Evolutionary conservation across 2,113 vertebrate genomes (phyloP).

Genomic region (Planiliza haematocheilus): DNA sequence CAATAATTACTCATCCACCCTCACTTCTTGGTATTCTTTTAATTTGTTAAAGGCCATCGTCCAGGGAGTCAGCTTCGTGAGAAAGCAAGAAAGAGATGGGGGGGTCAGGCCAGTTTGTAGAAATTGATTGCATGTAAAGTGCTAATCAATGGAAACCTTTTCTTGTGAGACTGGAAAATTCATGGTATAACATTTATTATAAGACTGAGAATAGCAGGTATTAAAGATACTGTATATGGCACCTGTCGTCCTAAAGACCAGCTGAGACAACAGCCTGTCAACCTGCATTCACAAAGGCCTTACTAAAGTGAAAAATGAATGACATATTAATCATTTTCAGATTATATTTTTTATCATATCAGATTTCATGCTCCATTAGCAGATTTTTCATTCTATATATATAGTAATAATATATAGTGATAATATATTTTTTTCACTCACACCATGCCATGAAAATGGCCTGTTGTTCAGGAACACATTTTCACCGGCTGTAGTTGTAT

Average conservation of each 20-base stretch:
- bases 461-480: slow-evolving; percentile 48
- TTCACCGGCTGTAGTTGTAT: slow-evolving; percentile 58
- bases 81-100: slow-evolving; percentile 40
- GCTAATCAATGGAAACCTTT: slow-evolving; percentile 93
- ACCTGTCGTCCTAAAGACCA: slow-evolving; percentile 51
- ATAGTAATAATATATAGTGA: slow-evolving; percentile 17
- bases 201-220: slow-evolving; percentile 54
- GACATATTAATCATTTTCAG: slow-evolving; percentile 28
- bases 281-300: slow-evolving; percentile 1
- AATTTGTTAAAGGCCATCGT: slow-evolving; percentile 72
- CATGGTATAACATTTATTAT: slow-evolving; percentile 83
- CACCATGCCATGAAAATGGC: neutral
- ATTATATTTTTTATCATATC: slow-evolving; percentile 16
- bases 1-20: slow-evolving; percentile 57
- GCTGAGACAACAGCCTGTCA: slow-evolving; percentile 12
- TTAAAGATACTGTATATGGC: slow-evolving; percentile 36
- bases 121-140: slow-evolving; percentile 90
- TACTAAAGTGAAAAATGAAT: slow-evolving; percentile 4
- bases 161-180: slow-evolving; percentile 87
- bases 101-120: slow-evolving; percentile 90
- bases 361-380: slow-evolving; percentile 4
- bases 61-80: slow-evolving; percentile 67
- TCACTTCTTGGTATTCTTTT: slow-evolving; percentile 57
- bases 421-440: slow-evolving; percentile 13
- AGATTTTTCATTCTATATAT: neutral